A percentile compares a stretch with the other conserved stretches of the same genome.
These are phyloP conservation scores for Coregonus clupeaformis DNA, from an alignment of 2,113 vertebrate species.

Conservation along the genomic window DNA sequence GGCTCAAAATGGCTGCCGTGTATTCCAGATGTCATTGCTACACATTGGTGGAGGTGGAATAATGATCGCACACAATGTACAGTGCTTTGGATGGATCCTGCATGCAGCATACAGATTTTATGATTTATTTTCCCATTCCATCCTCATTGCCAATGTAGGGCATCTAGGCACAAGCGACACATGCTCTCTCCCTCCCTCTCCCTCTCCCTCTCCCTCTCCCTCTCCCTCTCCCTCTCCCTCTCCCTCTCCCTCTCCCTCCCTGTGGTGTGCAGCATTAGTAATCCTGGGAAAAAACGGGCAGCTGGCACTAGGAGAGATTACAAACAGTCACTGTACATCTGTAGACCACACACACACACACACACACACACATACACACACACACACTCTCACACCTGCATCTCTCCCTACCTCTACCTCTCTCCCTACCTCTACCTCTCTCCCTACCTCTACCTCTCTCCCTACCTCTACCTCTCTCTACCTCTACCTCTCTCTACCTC, in stretches of 20 bases:
- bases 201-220: neutral
- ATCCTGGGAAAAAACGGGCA: conserved; percentile 39
- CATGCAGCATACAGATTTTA: too few relatives aligned
- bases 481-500: too few relatives aligned
- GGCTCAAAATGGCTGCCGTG: too few relatives aligned
- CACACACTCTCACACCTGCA: neutral
- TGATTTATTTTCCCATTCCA: too few relatives aligned
- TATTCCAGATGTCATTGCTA: too few relatives aligned
- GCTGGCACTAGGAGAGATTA: conserved; percentile 40
- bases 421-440: neutral
- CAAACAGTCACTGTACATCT: conserved; percentile 39
- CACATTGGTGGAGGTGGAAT: too few relatives aligned
- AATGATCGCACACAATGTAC: too few relatives aligned
- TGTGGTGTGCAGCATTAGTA: conserved; percentile 19
- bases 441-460: neutral
- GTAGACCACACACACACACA: conserved; percentile 1
- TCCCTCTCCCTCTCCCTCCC: neutral
- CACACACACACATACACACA: neutral
- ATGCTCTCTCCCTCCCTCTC: neutral
- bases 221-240: neutral
- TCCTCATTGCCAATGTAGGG: too few relatives aligned
- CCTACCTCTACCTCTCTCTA: too few relatives aligned
- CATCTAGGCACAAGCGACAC: too few relatives aligned
- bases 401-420: neutral
- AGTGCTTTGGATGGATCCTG: too few relatives aligned